Evolutionary conservation across 2,888 invertebrate species (phyloP).

Genomic region (Drepanosiphum platanoidis): DNA sequence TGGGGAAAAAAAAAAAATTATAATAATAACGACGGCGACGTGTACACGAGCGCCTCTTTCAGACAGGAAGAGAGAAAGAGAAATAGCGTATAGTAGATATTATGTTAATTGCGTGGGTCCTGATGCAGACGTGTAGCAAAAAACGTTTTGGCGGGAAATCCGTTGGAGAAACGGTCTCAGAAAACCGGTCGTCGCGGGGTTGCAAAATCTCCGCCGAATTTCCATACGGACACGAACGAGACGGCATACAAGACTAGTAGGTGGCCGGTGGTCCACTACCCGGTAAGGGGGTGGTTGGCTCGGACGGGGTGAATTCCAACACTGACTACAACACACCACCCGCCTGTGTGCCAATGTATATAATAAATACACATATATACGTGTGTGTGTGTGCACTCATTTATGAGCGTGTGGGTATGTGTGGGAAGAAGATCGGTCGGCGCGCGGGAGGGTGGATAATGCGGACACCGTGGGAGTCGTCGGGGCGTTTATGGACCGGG

Average conservation of each 20-base stretch:
- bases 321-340: neutral
- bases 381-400: neutral
- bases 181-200: slow-evolving; percentile 38
- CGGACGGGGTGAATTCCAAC: slow-evolving; percentile 39
- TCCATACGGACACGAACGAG: neutral
- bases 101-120: slow-evolving; percentile 1
- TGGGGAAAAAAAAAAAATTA: slow-evolving; percentile 16
- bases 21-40: neutral
- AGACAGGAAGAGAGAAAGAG: too few relatives aligned
- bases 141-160: neutral
- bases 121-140: neutral
- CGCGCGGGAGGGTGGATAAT: slow-evolving; percentile 49
- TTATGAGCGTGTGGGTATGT: neutral
- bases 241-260: neutral
- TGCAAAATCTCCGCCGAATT: slow-evolving; percentile 42
- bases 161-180: slow-evolving; percentile 28
- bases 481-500: slow-evolving; percentile 40
- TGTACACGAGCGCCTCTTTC: too few relatives aligned
- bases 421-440: slow-evolving; percentile 51
- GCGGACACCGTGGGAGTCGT: slow-evolving; percentile 56
- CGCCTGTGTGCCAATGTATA: too few relatives aligned
- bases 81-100: too few relatives aligned
- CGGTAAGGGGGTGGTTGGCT: slow-evolving; percentile 10
- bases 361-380: too few relatives aligned
- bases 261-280: neutral